Percentiles rank a stretch among this genome's conserved stretches.
phyloP scores from a whole-genome alignment of 2,797 vertebrate species.

The Falco naumanni region DNA sequence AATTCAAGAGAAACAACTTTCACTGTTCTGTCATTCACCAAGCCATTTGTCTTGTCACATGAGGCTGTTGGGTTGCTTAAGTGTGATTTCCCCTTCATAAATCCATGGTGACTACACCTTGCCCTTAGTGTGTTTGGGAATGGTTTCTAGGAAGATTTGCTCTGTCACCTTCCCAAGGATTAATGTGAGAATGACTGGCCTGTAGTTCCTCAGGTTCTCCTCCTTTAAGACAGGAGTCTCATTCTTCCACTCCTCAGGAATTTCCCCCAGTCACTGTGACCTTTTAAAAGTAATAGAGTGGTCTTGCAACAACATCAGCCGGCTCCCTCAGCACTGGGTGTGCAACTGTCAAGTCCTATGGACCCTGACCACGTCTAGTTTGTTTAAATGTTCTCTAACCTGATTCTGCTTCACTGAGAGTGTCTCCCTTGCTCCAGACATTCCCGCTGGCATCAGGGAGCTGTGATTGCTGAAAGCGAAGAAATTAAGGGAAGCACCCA shows the following conservation, averaged over 20 bases:
- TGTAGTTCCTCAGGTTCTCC: neutral
- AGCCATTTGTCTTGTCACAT: neutral
- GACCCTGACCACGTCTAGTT: neutral
- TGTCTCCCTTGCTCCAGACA: neutral
- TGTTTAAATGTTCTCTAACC: neutral
- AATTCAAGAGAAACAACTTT: neutral
- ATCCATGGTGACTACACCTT: neutral
- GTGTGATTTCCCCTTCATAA: neutral
- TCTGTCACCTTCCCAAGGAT: neutral
- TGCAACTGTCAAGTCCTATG: neutral
- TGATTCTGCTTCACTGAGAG: neutral
- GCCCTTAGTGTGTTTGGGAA: neutral
- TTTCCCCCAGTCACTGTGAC: neutral
- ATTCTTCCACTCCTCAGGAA: neutral
- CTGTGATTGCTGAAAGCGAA: neutral
- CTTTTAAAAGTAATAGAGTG: neutral
- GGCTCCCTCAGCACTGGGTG: neutral
- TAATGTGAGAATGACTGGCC: neutral
- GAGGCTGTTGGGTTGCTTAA: neutral
- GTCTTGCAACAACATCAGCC: neutral
- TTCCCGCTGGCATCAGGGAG: neutral
- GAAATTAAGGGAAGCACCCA: neutral
- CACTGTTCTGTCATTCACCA: neutral
- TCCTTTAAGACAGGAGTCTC: neutral
- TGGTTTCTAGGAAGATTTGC: neutral